phyloP scores from a whole-genome alignment of 2,113 vertebrate species.

The Andinoacara biseriatus region DNA sequence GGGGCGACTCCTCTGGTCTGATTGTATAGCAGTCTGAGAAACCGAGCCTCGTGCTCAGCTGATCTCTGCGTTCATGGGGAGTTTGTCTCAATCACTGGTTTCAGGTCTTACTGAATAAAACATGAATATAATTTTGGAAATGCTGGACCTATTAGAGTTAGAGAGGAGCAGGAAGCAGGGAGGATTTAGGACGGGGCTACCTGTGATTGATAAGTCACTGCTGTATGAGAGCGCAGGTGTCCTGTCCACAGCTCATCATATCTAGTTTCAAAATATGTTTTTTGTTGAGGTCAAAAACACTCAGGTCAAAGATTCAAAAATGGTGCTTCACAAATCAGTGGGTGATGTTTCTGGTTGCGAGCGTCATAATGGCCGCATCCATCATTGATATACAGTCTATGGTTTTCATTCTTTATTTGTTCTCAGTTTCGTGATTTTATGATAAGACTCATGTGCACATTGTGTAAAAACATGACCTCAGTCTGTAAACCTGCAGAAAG shows the following conservation, averaged over 20 bases:
- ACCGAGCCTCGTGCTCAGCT: no score
- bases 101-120: not conserved
- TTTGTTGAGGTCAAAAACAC: not conserved
- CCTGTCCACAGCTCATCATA: not conserved
- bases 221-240: not conserved
- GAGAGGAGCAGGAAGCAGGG: not conserved
- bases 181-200: not conserved
- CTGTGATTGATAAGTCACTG: not conserved
- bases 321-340: not conserved
- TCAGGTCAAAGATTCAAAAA: not conserved
- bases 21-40: not conserved
- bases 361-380: not conserved
- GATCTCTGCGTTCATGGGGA: not conserved
- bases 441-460: not conserved
- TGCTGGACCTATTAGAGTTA: not conserved
- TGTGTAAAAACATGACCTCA: not conserved
- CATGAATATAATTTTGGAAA: not conserved
- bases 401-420: not conserved
- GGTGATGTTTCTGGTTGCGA: not conserved
- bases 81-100: not conserved
- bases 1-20: not conserved
- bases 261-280: not conserved
- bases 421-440: not conserved
- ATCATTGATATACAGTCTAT: not conserved
- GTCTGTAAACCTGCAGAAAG: not conserved